Conservation (phyloP, 30 jellyfish, hydroid and myxozoan species). For the Aurelia coerulea region DNA sequence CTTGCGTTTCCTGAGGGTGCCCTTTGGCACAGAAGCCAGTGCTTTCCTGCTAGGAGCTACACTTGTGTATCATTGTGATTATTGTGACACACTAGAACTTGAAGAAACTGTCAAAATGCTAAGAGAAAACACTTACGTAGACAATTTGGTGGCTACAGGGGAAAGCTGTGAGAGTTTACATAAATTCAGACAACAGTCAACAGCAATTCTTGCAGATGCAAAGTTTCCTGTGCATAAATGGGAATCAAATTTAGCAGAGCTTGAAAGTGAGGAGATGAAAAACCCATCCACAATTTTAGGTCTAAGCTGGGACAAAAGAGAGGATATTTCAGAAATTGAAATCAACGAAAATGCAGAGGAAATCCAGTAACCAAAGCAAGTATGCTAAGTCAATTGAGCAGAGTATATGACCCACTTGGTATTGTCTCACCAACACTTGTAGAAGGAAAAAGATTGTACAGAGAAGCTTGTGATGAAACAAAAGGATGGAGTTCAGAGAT, state of each 20-base stretch:
- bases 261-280: slow-evolving; percentile 16
- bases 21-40: slow-evolving; percentile 27
- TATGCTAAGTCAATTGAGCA: neutral
- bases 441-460: slow-evolving; percentile 17
- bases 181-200: slow-evolving; percentile 12
- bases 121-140: slow-evolving; percentile 21
- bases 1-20: slow-evolving; percentile 21
- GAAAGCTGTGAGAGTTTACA: neutral
- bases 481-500: slow-evolving; percentile 25
- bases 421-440: slow-evolving; percentile 36
- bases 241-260: slow-evolving; percentile 33
- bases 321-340: neutral
- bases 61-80: neutral
- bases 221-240: slow-evolving; percentile 33
- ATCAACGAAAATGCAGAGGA: neutral
- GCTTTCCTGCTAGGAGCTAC: slow-evolving; percentile 26
- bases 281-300: slow-evolving; percentile 23
- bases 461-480: slow-evolving; percentile 31
- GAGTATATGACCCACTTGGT: slow-evolving; percentile 36
- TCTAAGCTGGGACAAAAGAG: slow-evolving; percentile 9
- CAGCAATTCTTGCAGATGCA: neutral
- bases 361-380: neutral
- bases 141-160: slow-evolving; percentile 13
- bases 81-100: slow-evolving; percentile 3
- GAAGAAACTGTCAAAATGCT: slow-evolving; percentile 2